Conservation (phyloP, 2,113 vertebrate genomes). For the Zosterops borbonicus region DNA sequence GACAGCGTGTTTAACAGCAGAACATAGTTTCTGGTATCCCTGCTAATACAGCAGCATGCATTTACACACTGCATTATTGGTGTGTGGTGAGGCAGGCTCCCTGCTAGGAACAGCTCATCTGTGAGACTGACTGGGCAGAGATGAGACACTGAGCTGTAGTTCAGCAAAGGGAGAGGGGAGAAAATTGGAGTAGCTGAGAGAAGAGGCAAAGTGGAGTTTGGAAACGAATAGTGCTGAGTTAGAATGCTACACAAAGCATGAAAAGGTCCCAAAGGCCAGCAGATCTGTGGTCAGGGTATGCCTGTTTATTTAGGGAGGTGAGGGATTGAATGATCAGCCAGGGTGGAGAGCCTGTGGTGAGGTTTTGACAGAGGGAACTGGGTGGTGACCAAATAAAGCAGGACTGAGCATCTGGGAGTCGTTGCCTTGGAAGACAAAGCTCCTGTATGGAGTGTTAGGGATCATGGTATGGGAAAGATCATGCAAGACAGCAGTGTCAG, state of each 20-base stretch:
- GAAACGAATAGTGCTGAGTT: not conserved
- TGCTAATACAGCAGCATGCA: not conserved
- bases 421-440: not conserved
- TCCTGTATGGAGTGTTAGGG: not conserved
- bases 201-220: not conserved
- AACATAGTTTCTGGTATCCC: not conserved
- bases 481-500: not conserved
- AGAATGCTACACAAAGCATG: not conserved
- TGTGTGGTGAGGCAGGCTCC: not conserved
- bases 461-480: not conserved
- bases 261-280: not conserved
- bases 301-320: not conserved
- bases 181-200: not conserved
- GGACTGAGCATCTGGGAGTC: not conserved
- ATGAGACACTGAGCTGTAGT: not conserved
- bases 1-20: not conserved
- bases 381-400: not conserved
- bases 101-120: not conserved
- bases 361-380: not conserved
- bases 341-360: not conserved
- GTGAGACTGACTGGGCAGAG: not conserved
- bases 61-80: not conserved
- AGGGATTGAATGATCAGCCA: not conserved
- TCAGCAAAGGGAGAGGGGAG: not conserved
- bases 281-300: not conserved